These are phyloP conservation scores for Dorcus hopei DNA, from an alignment of 2,888 invertebrate species.

Conservation along the genomic window DNA sequence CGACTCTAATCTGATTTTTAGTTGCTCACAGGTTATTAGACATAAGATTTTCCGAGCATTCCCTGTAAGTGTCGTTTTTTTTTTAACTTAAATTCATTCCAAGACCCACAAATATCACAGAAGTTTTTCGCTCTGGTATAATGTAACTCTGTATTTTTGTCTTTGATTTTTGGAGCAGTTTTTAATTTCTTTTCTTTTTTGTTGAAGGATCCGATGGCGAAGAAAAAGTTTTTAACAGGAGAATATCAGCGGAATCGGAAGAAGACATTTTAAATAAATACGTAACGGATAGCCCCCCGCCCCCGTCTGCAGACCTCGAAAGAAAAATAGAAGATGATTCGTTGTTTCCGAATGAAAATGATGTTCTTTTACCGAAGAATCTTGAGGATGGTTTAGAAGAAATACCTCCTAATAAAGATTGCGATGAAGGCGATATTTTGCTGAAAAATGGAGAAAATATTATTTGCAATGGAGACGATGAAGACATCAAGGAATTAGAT, in stretches of 20 bases:
- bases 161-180: too few relatives aligned
- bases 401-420: not conserved
- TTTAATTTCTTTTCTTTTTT: not conserved
- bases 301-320: not conserved
- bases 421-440: not conserved
- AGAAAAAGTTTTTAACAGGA: constrained; percentile 8
- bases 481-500: not conserved
- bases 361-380: not conserved
- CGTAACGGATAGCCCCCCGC: not conserved
- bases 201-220: not conserved
- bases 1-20: too few relatives aligned
- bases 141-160: too few relatives aligned
- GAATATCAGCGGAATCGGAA: constrained; percentile 33
- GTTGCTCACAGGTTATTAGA: too few relatives aligned
- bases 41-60: too few relatives aligned
- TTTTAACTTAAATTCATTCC: too few relatives aligned
- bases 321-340: not conserved
- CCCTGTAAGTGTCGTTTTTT: too few relatives aligned
- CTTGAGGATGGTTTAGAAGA: not conserved
- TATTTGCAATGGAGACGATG: not conserved
- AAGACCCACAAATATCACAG: too few relatives aligned
- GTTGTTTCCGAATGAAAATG: not conserved
- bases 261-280: constrained; percentile 39
- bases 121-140: too few relatives aligned
- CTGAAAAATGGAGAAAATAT: not conserved